Percentiles rank a stretch among this genome's conserved stretches.
These are phyloP conservation scores for Phrynosoma platyrhinos DNA, from an alignment of 2,113 vertebrate genomes.

Conservation along the genomic window DNA sequence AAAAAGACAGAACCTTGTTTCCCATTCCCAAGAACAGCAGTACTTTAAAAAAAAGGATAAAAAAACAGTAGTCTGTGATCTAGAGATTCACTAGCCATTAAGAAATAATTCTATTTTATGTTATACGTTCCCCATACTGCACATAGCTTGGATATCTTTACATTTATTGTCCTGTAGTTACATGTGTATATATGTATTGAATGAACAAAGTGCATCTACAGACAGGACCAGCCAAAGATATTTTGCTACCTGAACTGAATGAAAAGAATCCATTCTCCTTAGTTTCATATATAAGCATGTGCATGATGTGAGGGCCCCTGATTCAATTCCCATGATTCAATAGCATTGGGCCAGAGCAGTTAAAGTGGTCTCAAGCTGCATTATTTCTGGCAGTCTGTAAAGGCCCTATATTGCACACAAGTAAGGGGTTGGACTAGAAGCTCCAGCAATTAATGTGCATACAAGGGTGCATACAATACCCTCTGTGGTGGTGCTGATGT, in stretches of 20 bases:
- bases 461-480: no score
- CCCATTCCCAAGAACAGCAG: background rate
- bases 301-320: no score
- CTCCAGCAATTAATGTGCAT: no score
- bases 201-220: background rate
- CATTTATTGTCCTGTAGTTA: background rate
- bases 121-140: background rate
- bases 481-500: no score
- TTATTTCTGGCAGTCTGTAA: no score
- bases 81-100: background rate
- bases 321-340: no score
- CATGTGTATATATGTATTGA: background rate
- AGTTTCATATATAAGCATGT: background rate
- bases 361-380: no score
- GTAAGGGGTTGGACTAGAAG: no score
- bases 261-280: background rate
- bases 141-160: background rate
- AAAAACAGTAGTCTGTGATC: background rate
- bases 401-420: no score
- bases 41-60: background rate
- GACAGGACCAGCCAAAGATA: background rate
- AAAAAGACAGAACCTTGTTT: slow-evolving; percentile 28
- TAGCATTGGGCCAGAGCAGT: no score
- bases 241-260: background rate
- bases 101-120: background rate